Conservation (phyloP, 2,888 invertebrate species). For the Diaphora mendica region DNA sequence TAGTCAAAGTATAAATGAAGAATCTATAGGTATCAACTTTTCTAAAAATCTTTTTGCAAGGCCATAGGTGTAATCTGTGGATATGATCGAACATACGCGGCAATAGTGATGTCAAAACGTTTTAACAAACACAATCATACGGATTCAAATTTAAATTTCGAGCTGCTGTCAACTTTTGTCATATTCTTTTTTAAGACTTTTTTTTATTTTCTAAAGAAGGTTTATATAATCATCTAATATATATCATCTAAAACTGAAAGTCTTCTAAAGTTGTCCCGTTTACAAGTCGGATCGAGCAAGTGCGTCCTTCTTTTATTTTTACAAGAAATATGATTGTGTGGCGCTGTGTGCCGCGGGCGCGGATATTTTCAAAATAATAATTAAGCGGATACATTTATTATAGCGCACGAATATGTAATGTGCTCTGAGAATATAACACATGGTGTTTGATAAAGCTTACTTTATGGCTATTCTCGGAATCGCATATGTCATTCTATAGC, state of each 20-base stretch:
- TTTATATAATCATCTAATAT: constrained; percentile 1
- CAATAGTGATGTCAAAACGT: neutral
- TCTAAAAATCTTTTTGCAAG: too few species aligned
- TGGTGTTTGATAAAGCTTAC: constrained; percentile 56
- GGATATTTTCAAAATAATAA: constrained; percentile 86
- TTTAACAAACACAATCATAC: too few species aligned
- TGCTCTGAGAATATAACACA: constrained; percentile 61
- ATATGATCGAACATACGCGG: neutral
- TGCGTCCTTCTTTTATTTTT: constrained; percentile 50
- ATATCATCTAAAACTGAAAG: constrained; percentile 23
- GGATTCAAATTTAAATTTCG: neutral
- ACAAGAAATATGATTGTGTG: constrained; percentile 53
- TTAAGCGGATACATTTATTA: constrained; percentile 86
- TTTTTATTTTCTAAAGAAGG: neutral
- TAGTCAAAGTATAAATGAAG: too few species aligned
- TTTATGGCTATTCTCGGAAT: constrained; percentile 15
- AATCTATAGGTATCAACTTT: too few species aligned
- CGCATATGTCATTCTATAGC: neutral
- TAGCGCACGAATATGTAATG: constrained; percentile 78
- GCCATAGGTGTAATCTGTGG: neutral
- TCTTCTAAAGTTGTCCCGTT: constrained; percentile 41
- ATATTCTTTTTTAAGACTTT: neutral
- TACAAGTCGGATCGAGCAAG: constrained; percentile 34
- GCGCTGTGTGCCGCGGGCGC: constrained; percentile 72
- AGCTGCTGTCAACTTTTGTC: neutral